These are phyloP conservation scores for Drosophila colorata DNA, from an alignment of 2,888 invertebrate species.

Conservation along the genomic window DNA sequence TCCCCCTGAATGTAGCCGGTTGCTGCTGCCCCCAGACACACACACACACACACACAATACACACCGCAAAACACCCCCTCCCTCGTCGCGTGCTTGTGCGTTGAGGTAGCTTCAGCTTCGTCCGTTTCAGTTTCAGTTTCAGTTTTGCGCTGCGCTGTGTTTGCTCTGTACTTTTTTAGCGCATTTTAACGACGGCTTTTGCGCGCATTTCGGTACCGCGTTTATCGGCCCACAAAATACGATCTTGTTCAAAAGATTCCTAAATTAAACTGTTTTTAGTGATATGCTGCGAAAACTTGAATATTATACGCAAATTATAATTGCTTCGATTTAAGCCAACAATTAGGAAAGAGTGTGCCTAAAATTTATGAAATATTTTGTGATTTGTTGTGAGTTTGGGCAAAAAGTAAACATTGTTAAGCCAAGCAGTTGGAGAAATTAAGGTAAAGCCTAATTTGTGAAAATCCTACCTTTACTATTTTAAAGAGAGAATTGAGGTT, in stretches of 20 bases:
- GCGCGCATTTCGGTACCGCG: conserved; percentile 20
- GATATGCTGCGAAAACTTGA: conserved; percentile 1
- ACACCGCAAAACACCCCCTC: not conserved
- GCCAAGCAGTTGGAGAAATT: conserved; percentile 9
- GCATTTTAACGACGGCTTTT: conserved; percentile 70
- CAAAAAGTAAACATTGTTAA: not conserved
- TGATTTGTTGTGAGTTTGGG: conserved; percentile 8
- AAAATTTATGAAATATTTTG: conserved; percentile 4
- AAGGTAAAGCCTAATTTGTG: conserved; percentile 2
- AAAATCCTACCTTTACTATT: not conserved
- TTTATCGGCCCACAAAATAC: not conserved
- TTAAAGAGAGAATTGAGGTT: too few relatives aligned
- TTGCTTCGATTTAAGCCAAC: not conserved
- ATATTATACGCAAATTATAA: not conserved
- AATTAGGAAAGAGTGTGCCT: conserved; percentile 8
- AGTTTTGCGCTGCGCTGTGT: conserved; percentile 36
- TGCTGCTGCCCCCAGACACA: not conserved
- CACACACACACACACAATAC: not conserved
- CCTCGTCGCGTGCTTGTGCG: conserved; percentile 25
- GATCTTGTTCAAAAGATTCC: too few relatives aligned
- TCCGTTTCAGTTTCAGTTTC: conserved; percentile 34
- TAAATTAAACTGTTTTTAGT: conserved; percentile 20
- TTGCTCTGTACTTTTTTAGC: conserved; percentile 22
- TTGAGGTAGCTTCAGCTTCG: conserved; percentile 38
- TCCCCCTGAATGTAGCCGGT: not conserved